Evolutionary conservation across 2,888 invertebrate species (phyloP).

Genomic region (Crepidodera aurea): DNA sequence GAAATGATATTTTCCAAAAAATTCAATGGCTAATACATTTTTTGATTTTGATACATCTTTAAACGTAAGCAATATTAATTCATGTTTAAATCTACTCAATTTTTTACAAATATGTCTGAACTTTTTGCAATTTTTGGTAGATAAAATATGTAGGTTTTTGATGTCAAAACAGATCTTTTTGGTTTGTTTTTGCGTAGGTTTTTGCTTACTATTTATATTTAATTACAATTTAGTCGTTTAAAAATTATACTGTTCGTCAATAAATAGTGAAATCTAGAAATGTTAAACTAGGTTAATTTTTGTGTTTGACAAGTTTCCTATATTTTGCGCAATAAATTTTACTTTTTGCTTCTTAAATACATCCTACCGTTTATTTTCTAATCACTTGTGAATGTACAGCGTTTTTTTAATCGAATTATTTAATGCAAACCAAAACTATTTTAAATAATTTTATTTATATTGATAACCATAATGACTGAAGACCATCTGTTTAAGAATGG

Average conservation of each 20-base stretch:
- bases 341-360: background rate
- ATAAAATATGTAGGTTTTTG: constrained; percentile 13
- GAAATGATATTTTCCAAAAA: constrained; percentile 27
- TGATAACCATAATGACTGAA: background rate
- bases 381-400: too few species aligned
- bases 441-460: background rate
- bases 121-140: too few species aligned
- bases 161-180: constrained; percentile 12
- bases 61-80: constrained; percentile 70
- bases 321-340: constrained; percentile 24
- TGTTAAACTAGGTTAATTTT: constrained; percentile 29
- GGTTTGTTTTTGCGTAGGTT: constrained; percentile 20
- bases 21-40: constrained; percentile 85
- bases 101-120: too few species aligned
- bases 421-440: too few species aligned
- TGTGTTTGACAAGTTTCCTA: constrained; percentile 8
- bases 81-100: too few species aligned
- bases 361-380: background rate
- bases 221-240: background rate
- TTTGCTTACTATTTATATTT: background rate
- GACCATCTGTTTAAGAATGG: constrained; percentile 51
- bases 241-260: background rate
- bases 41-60: constrained; percentile 83
- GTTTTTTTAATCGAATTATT: too few species aligned
- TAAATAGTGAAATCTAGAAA: background rate